Conservation (phyloP, 2,888 invertebrate genomes). For the Caenorhabditis sp. region DNA sequence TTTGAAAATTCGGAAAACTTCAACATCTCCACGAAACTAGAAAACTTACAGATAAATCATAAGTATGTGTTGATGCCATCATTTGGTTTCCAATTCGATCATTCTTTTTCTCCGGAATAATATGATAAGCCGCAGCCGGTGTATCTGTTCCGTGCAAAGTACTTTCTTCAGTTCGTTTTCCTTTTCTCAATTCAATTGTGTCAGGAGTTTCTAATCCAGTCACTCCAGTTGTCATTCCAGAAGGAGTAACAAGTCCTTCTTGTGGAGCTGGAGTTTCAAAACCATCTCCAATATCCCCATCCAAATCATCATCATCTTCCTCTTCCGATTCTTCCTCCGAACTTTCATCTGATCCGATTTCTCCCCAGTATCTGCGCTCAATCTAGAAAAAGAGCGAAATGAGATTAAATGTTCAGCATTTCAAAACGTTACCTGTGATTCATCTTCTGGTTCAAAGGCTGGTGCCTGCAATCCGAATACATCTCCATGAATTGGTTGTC, state of each 20-base stretch:
- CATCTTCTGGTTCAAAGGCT: conserved; percentile 75
- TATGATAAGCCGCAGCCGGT: conserved; percentile 83
- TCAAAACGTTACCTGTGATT: too few species aligned
- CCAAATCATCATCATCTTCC: conserved; percentile 50
- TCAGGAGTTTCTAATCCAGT: conserved; percentile 90
- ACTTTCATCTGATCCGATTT: conserved; percentile 86
- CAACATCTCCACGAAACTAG: too few species aligned
- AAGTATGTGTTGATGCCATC: conserved; percentile 94
- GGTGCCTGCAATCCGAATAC: conserved; percentile 84
- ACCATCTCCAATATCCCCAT: conserved; percentile 30
- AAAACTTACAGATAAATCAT: conserved; percentile 81
- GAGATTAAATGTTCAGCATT: too few species aligned
- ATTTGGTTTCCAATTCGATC: conserved; percentile 82
- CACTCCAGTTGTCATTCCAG: conserved; percentile 68
- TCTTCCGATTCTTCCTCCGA: conserved; percentile 70
- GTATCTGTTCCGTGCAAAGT: conserved; percentile 62
- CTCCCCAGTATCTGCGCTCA: conserved; percentile 94
- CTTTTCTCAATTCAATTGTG: conserved; percentile 94
- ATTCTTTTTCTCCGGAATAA: conserved; percentile 90
- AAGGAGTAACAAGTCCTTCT: conserved; percentile 48
- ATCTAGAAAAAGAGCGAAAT: too few species aligned
- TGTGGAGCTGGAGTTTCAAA: conserved; percentile 52
- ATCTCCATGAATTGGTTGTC: conserved; percentile 96
- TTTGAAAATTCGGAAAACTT: too few species aligned
- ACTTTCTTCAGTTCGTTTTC: conserved; percentile 90